These are phyloP conservation scores for human DNA, from an alignment of 2,113 vertebrate species.

Conservation along the genomic window GRCh38 chr9:106063501-106064000, in stretches of 20 bases:
- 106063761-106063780: neutral
- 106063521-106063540: neutral
- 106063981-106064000: neutral
- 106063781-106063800: neutral
- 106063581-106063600: neutral
- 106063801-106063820: neutral
- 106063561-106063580: neutral
- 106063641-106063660: neutral
- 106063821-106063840: neutral
- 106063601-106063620: neutral
- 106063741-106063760: neutral
- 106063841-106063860: neutral
- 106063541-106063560: neutral
- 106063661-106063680: neutral
- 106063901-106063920: conserved; percentile 3
- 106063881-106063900: neutral
- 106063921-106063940: neutral
- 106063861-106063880: neutral
- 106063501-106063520: neutral
- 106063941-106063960: neutral
- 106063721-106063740: neutral
- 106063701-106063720: neutral
- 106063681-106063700: neutral
- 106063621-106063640: neutral
- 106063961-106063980: neutral